phyloP scores from a whole-genome alignment of 2,888 invertebrate genomes.

The Busseola fusca region DNA sequence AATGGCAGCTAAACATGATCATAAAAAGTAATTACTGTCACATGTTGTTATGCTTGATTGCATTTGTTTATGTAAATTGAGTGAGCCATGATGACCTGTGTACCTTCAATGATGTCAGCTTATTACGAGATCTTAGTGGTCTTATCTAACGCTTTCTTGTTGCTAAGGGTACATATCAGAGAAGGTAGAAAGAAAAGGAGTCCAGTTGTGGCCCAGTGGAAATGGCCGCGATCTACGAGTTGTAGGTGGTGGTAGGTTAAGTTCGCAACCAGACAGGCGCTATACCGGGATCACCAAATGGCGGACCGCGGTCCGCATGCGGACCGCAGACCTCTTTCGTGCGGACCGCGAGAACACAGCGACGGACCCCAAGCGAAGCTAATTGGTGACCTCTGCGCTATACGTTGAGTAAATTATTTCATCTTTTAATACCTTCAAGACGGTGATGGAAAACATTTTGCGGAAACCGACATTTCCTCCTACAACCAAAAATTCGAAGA shows the following conservation, averaged over 20 bases:
- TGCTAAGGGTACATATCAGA: not conserved
- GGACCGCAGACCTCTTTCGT: no score
- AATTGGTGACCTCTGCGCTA: no score
- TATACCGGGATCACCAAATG: no score
- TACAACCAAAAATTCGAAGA: not conserved
- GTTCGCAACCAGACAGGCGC: not conserved
- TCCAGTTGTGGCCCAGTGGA: not conserved
- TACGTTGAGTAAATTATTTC: not conserved
- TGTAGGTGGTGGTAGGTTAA: not conserved
- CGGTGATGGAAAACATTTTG: not conserved
- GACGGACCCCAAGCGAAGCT: no score
- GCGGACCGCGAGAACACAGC: no score
- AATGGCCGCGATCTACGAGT: not conserved
- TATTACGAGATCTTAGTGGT: not conserved
- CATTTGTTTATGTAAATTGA: conserved; percentile 37
- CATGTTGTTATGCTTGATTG: conserved; percentile 34
- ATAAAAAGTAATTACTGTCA: conserved; percentile 67
- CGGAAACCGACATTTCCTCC: not conserved
- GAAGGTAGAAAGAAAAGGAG: not conserved
- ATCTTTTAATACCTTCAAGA: not conserved
- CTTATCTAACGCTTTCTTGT: conserved; percentile 28
- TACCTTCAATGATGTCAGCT: conserved; percentile 6
- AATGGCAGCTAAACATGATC: conserved; percentile 63
- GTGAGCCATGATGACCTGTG: conserved; percentile 25
- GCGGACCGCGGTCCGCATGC: no score